Percentiles rank a stretch among this genome's conserved stretches.
Evolutionary conservation across 2,113 vertebrate species (phyloP).

Genomic region (Hippotragus niger): DNA sequence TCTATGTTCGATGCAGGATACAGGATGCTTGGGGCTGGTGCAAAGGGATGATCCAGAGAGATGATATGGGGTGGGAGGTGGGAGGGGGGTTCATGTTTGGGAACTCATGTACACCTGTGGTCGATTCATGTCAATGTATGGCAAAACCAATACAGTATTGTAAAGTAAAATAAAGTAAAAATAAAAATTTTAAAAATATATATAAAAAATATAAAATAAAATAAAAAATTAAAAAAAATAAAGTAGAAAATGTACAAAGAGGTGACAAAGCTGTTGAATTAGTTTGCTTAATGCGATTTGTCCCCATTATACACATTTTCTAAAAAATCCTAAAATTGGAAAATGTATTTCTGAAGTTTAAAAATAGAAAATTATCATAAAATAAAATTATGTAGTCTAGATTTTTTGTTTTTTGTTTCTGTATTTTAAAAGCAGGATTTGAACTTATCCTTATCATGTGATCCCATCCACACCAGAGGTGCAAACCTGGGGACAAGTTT

Average conservation of each 20-base stretch:
- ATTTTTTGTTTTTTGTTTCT: not conserved
- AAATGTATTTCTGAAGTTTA: not conserved
- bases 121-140: too few relatives aligned
- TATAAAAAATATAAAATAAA: too few relatives aligned
- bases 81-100: too few relatives aligned
- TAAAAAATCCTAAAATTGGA: not conserved
- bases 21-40: too few relatives aligned
- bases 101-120: too few relatives aligned
- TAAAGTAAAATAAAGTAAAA: too few relatives aligned
- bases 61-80: too few relatives aligned
- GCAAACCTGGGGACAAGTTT: not conserved
- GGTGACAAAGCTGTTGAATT: not conserved
- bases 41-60: too few relatives aligned
- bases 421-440: not conserved
- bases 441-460: not conserved
- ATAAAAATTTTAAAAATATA: too few relatives aligned
- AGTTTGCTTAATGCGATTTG: not conserved
- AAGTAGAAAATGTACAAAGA: not conserved
- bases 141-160: too few relatives aligned
- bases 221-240: not conserved
- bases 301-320: not conserved
- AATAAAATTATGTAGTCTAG: not conserved
- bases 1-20: too few relatives aligned
- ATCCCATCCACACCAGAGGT: not conserved
- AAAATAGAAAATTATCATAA: not conserved